These are phyloP conservation scores for Bergia sp. DNA, from an alignment of 92 coral and sea anemone genomes.

Conservation along the genomic window DNA sequence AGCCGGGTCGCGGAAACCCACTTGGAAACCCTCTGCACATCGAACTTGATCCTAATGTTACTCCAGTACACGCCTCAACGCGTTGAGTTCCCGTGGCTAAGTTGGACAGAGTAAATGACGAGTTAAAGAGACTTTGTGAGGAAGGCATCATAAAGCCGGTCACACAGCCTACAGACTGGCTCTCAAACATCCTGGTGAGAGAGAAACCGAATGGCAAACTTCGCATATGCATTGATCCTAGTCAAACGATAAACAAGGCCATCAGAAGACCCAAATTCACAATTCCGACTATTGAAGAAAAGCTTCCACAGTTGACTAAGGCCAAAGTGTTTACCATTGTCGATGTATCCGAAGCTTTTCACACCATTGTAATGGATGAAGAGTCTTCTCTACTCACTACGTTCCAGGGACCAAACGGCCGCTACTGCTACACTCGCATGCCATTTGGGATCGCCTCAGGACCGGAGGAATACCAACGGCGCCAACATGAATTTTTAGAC, in stretches of 20 bases:
- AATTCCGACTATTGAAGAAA: conserved; percentile 51
- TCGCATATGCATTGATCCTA: conserved; percentile 53
- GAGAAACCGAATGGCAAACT: conserved; percentile 59
- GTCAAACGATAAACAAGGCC: conserved; percentile 44
- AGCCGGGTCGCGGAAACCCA: conserved; percentile 55
- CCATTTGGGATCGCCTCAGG: conserved; percentile 35
- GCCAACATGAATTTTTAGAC: conserved; percentile 1
- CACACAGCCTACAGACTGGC: conserved; percentile 58
- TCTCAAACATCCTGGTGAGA: conserved; percentile 49
- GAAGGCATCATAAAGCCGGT: conserved; percentile 51
- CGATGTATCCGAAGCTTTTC: conserved; percentile 25
- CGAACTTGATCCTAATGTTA: conserved; percentile 43
- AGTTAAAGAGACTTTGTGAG: conserved; percentile 39
- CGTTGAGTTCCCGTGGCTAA: conserved; percentile 56
- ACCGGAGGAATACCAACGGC: conserved; percentile 30
- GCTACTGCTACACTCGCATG: conserved; percentile 39
- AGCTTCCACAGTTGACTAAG: conserved; percentile 43
- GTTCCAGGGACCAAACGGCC: conserved; percentile 29
- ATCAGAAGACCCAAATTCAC: conserved; percentile 50
- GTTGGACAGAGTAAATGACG: conserved; percentile 47
- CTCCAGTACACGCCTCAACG: conserved; percentile 52
- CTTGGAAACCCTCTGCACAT: conserved; percentile 58
- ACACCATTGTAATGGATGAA: conserved; percentile 8
- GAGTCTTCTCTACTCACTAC: neutral
- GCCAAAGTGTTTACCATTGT: conserved; percentile 42